phyloP scores from a whole-genome alignment of 2,888 invertebrate genomes.

The Leptothorax acervorum region DNA sequence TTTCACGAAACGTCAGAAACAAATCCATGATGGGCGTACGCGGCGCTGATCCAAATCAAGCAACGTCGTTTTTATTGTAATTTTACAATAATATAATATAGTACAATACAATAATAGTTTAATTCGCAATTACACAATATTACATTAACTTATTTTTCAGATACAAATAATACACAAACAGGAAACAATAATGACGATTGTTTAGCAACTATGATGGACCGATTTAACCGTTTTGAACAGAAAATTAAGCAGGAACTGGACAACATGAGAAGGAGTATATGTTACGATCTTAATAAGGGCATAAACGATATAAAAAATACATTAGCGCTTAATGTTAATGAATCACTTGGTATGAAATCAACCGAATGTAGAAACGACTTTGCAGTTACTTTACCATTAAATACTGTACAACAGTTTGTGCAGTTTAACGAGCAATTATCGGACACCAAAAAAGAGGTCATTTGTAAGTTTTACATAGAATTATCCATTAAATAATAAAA shows the following conservation, averaged over 20 bases:
- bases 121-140: background rate
- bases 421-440: background rate
- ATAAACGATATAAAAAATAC: background rate
- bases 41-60: too few relatives aligned
- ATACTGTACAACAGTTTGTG: background rate
- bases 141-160: conserved; percentile 1
- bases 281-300: background rate
- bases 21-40: too few relatives aligned
- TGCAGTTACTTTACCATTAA: background rate
- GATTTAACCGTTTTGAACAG: background rate
- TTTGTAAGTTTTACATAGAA: conserved; percentile 1
- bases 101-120: too few relatives aligned
- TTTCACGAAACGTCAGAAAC: too few relatives aligned
- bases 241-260: background rate
- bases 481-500: background rate
- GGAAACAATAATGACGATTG: background rate
- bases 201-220: background rate
- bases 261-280: background rate
- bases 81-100: too few relatives aligned
- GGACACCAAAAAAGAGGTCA: background rate
- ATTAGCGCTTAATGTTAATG: background rate
- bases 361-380: background rate
- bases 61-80: too few relatives aligned
- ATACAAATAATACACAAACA: background rate
- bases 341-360: background rate